phyloP scores from a whole-genome alignment of 2,113 vertebrate genomes.

The Lophochroa leadbeateri region DNA sequence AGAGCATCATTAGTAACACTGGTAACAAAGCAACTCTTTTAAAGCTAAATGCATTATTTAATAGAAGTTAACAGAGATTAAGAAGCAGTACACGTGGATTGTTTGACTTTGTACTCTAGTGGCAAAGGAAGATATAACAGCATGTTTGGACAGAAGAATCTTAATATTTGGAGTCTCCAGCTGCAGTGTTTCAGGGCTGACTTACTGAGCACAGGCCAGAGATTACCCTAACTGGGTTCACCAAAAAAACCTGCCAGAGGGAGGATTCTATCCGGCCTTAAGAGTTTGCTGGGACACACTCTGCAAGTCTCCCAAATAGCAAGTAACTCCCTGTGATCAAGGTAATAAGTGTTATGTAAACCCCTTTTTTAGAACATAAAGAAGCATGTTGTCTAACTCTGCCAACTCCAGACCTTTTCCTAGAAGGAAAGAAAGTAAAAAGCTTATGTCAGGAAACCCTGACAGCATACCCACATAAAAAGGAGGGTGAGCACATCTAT shows the following conservation, averaged over 20 bases:
- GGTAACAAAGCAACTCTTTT: not conserved
- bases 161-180: not conserved
- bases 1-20: not conserved
- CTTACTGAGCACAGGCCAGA: slow-evolving; percentile 13
- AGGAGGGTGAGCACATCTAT: not conserved
- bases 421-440: not conserved
- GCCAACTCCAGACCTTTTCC: not conserved
- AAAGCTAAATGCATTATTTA: not conserved
- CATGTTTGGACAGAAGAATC: not conserved
- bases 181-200: slow-evolving; percentile 12
- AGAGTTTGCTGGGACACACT: not conserved
- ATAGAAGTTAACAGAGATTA: not conserved
- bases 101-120: slow-evolving; percentile 44
- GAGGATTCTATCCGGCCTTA: not conserved
- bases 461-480: not conserved
- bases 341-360: not conserved
- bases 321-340: not conserved
- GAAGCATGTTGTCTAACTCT: not conserved
- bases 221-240: not conserved
- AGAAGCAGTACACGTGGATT: not conserved
- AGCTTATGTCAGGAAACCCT: not conserved
- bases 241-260: not conserved
- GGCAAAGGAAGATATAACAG: slow-evolving; percentile 20
- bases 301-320: fast-evolving
- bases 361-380: not conserved